A percentile compares a stretch with the other conserved stretches of the same genome.
These are phyloP conservation scores for Sebastes alutus DNA, from an alignment of 2,797 vertebrate species.

Conservation along the genomic window DNA sequence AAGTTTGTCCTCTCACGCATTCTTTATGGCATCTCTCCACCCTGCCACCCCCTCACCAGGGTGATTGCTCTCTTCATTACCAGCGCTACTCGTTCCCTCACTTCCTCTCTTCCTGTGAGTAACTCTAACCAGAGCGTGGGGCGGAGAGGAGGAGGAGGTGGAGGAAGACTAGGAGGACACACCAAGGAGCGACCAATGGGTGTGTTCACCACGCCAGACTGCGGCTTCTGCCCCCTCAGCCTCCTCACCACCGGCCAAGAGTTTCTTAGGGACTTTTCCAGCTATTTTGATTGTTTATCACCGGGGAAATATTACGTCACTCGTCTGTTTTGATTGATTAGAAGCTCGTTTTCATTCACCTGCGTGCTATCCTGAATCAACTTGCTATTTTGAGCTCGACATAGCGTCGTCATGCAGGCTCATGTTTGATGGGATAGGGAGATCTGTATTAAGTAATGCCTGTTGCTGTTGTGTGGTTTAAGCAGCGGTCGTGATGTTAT, in stretches of 20 bases:
- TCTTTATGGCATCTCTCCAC: constrained; percentile 45
- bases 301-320: constrained; percentile 56
- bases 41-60: constrained; percentile 68
- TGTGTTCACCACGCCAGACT: constrained; percentile 76
- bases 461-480: constrained; percentile 23
- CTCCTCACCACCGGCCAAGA: constrained; percentile 45
- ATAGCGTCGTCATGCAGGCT: not conserved
- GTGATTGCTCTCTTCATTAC: constrained; percentile 62
- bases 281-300: constrained; percentile 66
- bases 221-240: constrained; percentile 67
- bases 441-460: constrained; percentile 35
- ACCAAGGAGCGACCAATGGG: constrained; percentile 71
- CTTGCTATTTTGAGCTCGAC: constrained; percentile 6
- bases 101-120: constrained; percentile 72
- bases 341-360: constrained; percentile 55
- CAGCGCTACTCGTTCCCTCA: constrained; percentile 40
- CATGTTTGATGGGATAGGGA: constrained; percentile 25
- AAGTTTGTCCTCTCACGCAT: constrained; percentile 46
- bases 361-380: constrained; percentile 12
- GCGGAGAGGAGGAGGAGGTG: constrained; percentile 43
- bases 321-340: constrained; percentile 42
- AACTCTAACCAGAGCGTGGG: constrained; percentile 68
- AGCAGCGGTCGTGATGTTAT: constrained; percentile 33
- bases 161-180: constrained; percentile 58
- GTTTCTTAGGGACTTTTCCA: constrained; percentile 73